Conservation (phyloP, 2,797 vertebrate genomes). For the Pristis pectinata region DNA sequence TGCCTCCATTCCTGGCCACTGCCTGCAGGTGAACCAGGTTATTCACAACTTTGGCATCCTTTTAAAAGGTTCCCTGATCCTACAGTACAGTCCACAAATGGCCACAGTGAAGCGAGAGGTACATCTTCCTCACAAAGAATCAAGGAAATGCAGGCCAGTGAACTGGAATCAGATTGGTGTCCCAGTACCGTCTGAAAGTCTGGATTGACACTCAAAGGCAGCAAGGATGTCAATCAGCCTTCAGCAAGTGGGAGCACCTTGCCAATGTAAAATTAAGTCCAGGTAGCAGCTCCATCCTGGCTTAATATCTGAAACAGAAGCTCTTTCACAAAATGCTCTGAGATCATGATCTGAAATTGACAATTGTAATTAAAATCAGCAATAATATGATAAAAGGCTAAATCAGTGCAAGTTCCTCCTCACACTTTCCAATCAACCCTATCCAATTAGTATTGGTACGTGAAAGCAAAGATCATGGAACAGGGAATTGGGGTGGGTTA, state of each 20-base stretch:
- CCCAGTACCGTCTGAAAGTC: background rate
- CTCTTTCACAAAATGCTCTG: background rate
- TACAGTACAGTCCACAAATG: no score
- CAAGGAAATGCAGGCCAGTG: background rate
- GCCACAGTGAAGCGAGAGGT: background rate
- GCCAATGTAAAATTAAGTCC: background rate
- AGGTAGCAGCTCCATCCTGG: background rate
- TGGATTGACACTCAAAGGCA: background rate
- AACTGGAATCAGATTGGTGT: background rate
- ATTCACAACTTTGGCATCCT: no score
- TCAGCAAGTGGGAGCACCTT: background rate
- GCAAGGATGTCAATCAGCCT: background rate
- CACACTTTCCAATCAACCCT: no score
- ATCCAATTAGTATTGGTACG: background rate
- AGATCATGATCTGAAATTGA: background rate
- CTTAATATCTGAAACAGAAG: background rate
- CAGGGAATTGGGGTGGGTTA: background rate
- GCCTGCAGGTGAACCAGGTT: background rate
- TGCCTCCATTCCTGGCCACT: background rate
- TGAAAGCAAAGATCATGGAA: background rate
- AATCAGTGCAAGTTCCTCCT: background rate
- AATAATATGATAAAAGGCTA: background rate
- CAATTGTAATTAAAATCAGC: background rate
- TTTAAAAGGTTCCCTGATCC: no score
- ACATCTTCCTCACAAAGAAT: background rate